Evolutionary conservation across 2,797 vertebrate species (phyloP), one percentile per base, ranked within the genome.

Genomic region (Cyclopterus lumpus): DNA sequence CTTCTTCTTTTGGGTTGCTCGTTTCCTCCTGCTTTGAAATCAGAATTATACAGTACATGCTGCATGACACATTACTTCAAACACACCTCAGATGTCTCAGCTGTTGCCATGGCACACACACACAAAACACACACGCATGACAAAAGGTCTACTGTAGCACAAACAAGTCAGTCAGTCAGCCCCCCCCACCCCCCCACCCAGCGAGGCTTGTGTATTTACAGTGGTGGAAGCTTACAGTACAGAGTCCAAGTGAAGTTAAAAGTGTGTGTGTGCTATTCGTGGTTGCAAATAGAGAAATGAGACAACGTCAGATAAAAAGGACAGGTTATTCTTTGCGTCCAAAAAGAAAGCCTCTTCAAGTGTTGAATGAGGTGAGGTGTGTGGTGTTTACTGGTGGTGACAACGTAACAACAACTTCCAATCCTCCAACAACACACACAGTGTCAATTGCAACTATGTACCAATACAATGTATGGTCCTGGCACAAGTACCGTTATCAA

Each of bases 1-100:
- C 69, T 93, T 92, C 89, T 81, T 71, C 84, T 92, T 91, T 93
- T 69, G 72, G 69, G 60, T 91, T 55, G 60, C 67, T 62, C 2
- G 71, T 76, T 91, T 92, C 88, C 75, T 79, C 74, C 8, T 73
- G 40, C 68, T 73, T 72, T 48, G 51, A 62, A 71, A 78, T 65
- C 28, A 42, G 46, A 70, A 22, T 60, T 34, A 42, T 32, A 71
- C 26, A 36, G 51, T 26, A 11, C 11, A 40, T 6, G 1, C 48
- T 32, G 46, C 46, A 18, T 81, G 79, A 86, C 62, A 49, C 80
- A 77, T 26, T 0, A 57, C 66, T 71, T 51, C 64, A 77, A 66
- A 82, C 79, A 85, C 86, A 86, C 81, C 81, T 86, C 74, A 16
- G 7, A 36, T 53, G 63, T 74, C 80, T 32, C 55, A 28, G 75